phyloP scores from a whole-genome alignment of 2,888 invertebrate species.

The Dromius quadrimaculatus region DNA sequence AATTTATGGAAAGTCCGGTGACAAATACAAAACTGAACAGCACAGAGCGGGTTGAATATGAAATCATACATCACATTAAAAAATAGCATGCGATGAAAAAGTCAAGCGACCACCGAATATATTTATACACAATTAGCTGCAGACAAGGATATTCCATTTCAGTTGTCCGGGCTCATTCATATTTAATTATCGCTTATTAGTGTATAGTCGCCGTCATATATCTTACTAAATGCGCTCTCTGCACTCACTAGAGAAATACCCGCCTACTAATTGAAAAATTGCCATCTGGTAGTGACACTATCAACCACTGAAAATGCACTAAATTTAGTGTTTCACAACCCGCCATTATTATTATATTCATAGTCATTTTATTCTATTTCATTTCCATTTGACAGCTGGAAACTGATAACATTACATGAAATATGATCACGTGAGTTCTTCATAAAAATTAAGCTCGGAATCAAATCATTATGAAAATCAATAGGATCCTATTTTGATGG shows the following conservation, averaged over 20 bases:
- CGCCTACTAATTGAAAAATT: slow-evolving; percentile 23
- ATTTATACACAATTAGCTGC: slow-evolving; percentile 50
- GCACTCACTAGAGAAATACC: neutral
- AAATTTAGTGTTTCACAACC: slow-evolving; percentile 9
- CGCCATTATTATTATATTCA: neutral
- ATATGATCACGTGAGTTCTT: too few relatives aligned
- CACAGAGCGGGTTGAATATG: slow-evolving; percentile 43
- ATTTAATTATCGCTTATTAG: slow-evolving; percentile 50
- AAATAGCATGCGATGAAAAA: slow-evolving; percentile 44
- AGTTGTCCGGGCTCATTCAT: slow-evolving; percentile 42
- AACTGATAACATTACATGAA: too few relatives aligned
- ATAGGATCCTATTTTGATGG: too few relatives aligned
- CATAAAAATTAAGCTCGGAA: too few relatives aligned
- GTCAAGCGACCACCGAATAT: slow-evolving; percentile 34
- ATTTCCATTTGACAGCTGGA: slow-evolving; percentile 3
- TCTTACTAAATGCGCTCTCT: slow-evolving; percentile 23
- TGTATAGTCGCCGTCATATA: slow-evolving; percentile 29
- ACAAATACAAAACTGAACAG: slow-evolving; percentile 50
- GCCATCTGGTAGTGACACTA: slow-evolving; percentile 1
- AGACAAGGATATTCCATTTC: slow-evolving; percentile 50
- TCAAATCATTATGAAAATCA: too few relatives aligned
- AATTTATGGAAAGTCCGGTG: slow-evolving; percentile 50
- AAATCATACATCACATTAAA: slow-evolving; percentile 46
- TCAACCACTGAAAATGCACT: neutral
- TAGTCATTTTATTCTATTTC: neutral